phyloP scores from a whole-genome alignment of 2,113 vertebrate species.

The Nibea coibor region DNA sequence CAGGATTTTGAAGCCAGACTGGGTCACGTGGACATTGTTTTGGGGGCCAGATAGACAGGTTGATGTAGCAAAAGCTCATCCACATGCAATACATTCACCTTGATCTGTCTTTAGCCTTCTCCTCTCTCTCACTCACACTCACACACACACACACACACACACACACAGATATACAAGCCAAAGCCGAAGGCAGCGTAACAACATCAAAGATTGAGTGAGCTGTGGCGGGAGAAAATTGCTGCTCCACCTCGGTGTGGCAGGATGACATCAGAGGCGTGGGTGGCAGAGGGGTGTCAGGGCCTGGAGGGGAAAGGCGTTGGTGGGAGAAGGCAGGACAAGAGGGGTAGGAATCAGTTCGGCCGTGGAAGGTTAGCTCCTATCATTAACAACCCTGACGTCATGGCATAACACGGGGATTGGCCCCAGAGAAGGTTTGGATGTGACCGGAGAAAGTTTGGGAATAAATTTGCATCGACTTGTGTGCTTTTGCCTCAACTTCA shows the following conservation, averaged over 20 bases:
- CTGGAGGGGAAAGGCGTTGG: constrained; percentile 42
- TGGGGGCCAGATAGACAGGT: constrained; percentile 15
- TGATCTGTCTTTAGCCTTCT: constrained; percentile 36
- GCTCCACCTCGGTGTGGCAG: constrained; percentile 50
- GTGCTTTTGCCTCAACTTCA: constrained; percentile 22
- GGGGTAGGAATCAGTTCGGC: constrained; percentile 14
- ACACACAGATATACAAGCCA: constrained; percentile 15
- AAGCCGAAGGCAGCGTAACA: constrained; percentile 57
- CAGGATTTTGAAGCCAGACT: constrained; percentile 12
- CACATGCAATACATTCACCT: constrained; percentile 23
- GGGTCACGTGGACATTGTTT: constrained; percentile 47
- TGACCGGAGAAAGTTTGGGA: constrained; percentile 44
- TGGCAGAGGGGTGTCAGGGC: constrained; percentile 41
- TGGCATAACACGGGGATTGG: constrained; percentile 37
- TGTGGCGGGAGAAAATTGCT: constrained; percentile 64
- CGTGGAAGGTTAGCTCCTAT: constrained; percentile 30
- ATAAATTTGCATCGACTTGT: constrained; percentile 61
- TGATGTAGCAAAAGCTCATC: not conserved
- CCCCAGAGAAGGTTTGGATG: constrained; percentile 30
- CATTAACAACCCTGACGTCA: constrained; percentile 65
- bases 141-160: constrained; percentile 21
- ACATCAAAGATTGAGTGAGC: constrained; percentile 68
- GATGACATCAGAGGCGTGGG: constrained; percentile 67
- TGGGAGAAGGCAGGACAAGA: constrained; percentile 44
- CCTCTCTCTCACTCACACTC: not conserved